These are phyloP conservation scores for Pheosia tremula DNA, from an alignment of 2,888 invertebrate species.

Conservation along the genomic window DNA sequence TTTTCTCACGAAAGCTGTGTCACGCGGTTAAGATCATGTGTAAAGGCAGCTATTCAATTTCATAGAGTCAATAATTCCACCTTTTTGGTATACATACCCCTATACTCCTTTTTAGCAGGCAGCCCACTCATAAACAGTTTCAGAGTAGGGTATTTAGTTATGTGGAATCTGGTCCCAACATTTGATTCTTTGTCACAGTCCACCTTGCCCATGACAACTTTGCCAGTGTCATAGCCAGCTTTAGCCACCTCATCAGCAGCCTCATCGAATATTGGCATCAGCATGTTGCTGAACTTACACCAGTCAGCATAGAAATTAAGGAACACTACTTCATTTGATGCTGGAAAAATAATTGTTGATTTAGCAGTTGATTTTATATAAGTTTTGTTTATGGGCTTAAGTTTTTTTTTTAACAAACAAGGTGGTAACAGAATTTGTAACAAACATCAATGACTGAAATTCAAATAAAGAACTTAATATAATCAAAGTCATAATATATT, in stretches of 20 bases:
- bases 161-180: constrained; percentile 96
- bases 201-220: constrained; percentile 97
- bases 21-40: too few relatives aligned
- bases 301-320: constrained; percentile 99
- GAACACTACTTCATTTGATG: constrained; percentile 97
- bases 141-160: constrained; percentile 98
- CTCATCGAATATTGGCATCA: constrained; percentile 98
- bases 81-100: constrained; percentile 85
- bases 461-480: too few relatives aligned
- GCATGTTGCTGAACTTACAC: constrained; percentile 99
- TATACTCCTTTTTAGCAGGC: constrained; percentile 94
- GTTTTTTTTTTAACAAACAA: too few relatives aligned
- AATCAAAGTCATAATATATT: too few relatives aligned
- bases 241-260: constrained; percentile 93
- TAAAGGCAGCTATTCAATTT: too few relatives aligned
- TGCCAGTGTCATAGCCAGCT: constrained; percentile 91
- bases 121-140: constrained; percentile 97
- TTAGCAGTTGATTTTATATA: background rate
- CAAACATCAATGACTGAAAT: too few relatives aligned
- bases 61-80: too few relatives aligned
- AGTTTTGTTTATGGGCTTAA: too few relatives aligned
- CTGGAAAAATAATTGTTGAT: constrained; percentile 79
- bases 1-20: too few relatives aligned
- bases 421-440: too few relatives aligned
- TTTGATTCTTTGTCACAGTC: constrained; percentile 97